These are phyloP conservation scores for Ophthalmolycus amberensis DNA, from an alignment of 2,113 vertebrate species.

Conservation along the genomic window DNA sequence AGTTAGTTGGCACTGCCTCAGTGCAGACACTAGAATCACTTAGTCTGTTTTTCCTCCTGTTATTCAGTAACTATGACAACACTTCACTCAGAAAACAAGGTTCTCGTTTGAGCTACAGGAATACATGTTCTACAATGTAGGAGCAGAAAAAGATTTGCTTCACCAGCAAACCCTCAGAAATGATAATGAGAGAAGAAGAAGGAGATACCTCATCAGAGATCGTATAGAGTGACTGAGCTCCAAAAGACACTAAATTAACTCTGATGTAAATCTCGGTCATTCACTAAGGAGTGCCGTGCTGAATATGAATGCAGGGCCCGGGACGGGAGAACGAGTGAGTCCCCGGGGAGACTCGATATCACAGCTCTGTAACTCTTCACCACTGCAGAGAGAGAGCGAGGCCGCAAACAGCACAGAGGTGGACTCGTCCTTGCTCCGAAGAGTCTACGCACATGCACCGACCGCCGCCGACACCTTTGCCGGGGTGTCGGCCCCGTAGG, in stretches of 20 bases:
- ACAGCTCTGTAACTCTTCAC: conserved; percentile 64
- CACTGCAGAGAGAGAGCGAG: conserved; percentile 54
- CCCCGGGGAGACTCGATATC: conserved; percentile 64
- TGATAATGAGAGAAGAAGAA: not conserved
- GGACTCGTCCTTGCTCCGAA: conserved; percentile 49
- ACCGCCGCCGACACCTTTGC: conserved; percentile 52
- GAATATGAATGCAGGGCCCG: conserved; percentile 47
- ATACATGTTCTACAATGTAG: not conserved
- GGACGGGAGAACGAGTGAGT: conserved; percentile 58
- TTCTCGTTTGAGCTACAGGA: not conserved
- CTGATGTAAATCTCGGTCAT: conserved; percentile 46
- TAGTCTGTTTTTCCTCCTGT: conserved; percentile 9
- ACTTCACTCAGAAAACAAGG: not conserved
- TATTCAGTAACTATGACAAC: not conserved
- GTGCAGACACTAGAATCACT: not conserved
- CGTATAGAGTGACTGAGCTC: conserved; percentile 20
- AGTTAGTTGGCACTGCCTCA: not conserved
- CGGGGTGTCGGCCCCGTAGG: conserved; percentile 46
- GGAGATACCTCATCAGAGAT: conserved; percentile 19
- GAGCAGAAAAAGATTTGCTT: not conserved
- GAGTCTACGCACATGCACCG: conserved; percentile 13
- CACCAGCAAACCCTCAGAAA: not conserved
- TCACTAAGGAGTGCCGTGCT: conserved; percentile 24
- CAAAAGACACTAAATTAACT: conserved; percentile 40
- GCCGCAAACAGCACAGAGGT: conserved; percentile 33